Conservation (phyloP, 2,888 invertebrate genomes). For the Archips crataeganus region DNA sequence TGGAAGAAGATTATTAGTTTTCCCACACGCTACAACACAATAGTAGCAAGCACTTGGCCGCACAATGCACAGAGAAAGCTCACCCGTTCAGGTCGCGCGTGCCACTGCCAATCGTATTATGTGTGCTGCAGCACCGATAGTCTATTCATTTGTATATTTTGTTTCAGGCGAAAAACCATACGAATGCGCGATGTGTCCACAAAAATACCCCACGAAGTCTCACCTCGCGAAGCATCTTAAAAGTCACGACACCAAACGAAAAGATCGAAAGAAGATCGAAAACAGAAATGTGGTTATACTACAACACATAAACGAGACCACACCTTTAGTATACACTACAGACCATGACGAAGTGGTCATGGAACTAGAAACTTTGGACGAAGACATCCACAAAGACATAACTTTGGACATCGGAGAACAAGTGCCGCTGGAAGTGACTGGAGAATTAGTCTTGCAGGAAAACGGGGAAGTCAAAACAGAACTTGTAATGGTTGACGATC, state of each 20-base stretch:
- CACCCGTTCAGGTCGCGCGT: no score
- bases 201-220: constrained; percentile 67
- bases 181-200: constrained; percentile 67
- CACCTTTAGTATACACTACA: constrained; percentile 4
- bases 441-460: constrained; percentile 64
- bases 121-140: no score
- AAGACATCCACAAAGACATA: constrained; percentile 23
- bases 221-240: constrained; percentile 69
- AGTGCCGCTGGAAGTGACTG: constrained; percentile 60
- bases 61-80: no score
- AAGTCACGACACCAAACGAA: constrained; percentile 54
- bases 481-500: constrained; percentile 60
- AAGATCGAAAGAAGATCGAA: constrained; percentile 48
- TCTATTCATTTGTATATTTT: constrained; percentile 7
- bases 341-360: constrained; percentile 28
- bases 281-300: constrained; percentile 51
- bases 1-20: no score
- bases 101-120: no score
- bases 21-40: no score
- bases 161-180: constrained; percentile 75
- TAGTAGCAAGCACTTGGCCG: no score
- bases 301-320: constrained; percentile 41
- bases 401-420: constrained; percentile 52
- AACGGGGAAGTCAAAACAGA: constrained; percentile 61
- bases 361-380: constrained; percentile 36